These are phyloP conservation scores for Dermochelys coriacea DNA, from an alignment of 2,797 vertebrate species.

Conservation along the genomic window DNA sequence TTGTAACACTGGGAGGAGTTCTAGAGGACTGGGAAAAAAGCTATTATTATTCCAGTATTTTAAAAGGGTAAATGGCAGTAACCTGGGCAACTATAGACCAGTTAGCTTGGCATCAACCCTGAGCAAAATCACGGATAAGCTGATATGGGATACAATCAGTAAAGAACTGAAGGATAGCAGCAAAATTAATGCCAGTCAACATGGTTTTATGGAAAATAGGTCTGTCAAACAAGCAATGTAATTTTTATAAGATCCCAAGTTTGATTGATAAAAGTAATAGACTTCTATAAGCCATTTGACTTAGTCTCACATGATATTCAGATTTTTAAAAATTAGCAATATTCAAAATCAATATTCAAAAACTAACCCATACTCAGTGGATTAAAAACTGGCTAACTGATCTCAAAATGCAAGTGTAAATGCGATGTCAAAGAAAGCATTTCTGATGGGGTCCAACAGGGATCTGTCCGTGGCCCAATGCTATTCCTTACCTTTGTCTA, in stretches of 20 bases:
- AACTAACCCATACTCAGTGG: not conserved
- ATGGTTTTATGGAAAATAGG: not conserved
- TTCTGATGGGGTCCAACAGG: not conserved
- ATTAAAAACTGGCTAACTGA: not conserved
- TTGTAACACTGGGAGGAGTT: not conserved
- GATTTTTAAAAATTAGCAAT: not conserved
- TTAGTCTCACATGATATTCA: not conserved
- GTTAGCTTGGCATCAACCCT: not conserved
- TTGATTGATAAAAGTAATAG: not conserved
- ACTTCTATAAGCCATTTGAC: not conserved
- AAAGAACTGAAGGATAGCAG: not conserved
- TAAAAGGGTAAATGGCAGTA: not conserved
- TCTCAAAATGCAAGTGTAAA: not conserved
- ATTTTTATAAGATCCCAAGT: not conserved
- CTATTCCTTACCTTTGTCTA: not conserved
- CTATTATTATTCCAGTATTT: not conserved
- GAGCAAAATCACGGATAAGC: not conserved
- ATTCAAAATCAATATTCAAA: not conserved
- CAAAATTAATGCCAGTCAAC: not conserved
- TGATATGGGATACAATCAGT: not conserved
- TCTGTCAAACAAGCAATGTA: not conserved
- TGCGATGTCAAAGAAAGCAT: not conserved
- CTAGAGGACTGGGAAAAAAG: not conserved
- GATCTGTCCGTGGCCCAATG: too few species aligned
- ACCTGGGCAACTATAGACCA: not conserved